Evolutionary conservation across 1,140 invertebrate genomes (phyloP), one percentile per base, ranked within the genome.

Genomic region (Drosophila jambulina): DNA sequence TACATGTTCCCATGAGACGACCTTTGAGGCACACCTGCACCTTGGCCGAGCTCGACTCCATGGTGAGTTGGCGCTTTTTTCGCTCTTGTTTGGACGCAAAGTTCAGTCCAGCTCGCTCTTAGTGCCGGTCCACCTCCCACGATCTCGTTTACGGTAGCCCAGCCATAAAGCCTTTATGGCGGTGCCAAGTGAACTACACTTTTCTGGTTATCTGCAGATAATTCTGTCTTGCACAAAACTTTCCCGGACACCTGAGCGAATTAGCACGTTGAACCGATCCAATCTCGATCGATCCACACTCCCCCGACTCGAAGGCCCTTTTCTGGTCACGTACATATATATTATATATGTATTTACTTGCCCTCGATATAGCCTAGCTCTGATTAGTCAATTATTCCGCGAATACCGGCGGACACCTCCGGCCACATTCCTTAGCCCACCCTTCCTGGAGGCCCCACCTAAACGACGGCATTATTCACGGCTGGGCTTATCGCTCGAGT

Each of bases 201-300:
- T 38, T 53, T 69, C 63, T 53, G 67, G 46, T 69, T 68, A 25
- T 34, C 67, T 68, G 63, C 67, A 69, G 67, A 68, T 68, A 34
- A 34, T 53, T 25, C 60, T 46, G 64, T 68, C 43, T 62, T 38
- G 23, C 32, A 32, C 36, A 27, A 64, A 64, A 59, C 62, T 59
- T 43, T 62, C 21, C 62, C 62, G 38, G 38, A 32, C 27, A 64
- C 19, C 53, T 42, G 8, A 49, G 48, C 19, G 21, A 69, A 69
- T 69, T 69, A 69, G 62, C 65, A 68, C 59, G 2, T 68, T 38
- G 9, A 43, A 48, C 34, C 61, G 15, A 65, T n/a, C 15, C 25
- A 34, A 48, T 32, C 64, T 38, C 61, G 60, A 45, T 29, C n/a
- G 29, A 63, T 46, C 32, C 61, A 63, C 25, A 19, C 60, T 19